Evolutionary conservation across 2,797 vertebrate genomes (phyloP), one percentile per base, ranked within the genome.

Genomic region (Platyrinchus mystaceus): DNA sequence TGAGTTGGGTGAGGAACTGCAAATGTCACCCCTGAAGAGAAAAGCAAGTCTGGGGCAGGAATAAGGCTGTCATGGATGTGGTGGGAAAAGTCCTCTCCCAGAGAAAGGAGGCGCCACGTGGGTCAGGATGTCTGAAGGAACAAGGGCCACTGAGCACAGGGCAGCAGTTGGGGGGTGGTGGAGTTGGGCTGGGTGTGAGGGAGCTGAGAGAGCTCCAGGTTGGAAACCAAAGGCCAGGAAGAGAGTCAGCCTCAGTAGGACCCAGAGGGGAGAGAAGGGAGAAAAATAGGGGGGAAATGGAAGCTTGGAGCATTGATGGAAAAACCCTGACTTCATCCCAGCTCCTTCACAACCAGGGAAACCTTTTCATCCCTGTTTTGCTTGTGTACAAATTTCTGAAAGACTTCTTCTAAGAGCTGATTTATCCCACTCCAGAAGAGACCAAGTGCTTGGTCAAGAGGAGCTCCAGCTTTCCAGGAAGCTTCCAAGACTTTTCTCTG

Each of bases 21-120:
- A 20, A 28, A 28, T 1, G 7, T 37, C 0, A 0, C 7, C 44
- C 23, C 6, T 16, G 8, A 22, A 47, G 80, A 50, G 41, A 47
- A 67, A 83, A 83, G 18, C 28, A 56, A 17, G 18, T 17, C 30
- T 36, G 47, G 2, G 5, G n/a, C 50, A 84, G 60, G 80, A 69
- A 27, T 23, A 23, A 86, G 28, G 44, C 39, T 63, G 44, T 27
- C 10, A 2, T 34, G 63, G 87, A 24, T n/a, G 28, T 13, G 36
- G 36, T 6, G 36, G 32, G 52, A 34, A 26, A 70, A 41, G 1
- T 71, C 37, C 16, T 18, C 62, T 56, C 50, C 49, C 32, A 26
- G 50, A 18, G 56, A 32, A 66, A 41, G 26, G 28, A 44, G 14
- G 4, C 32, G 20, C 14, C 6, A 0, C 28, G 46, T 59, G 59